Base-by-base conservation (phyloP, 2,113 vertebrate genomes). In the Scartelaos histophorus region DNA sequence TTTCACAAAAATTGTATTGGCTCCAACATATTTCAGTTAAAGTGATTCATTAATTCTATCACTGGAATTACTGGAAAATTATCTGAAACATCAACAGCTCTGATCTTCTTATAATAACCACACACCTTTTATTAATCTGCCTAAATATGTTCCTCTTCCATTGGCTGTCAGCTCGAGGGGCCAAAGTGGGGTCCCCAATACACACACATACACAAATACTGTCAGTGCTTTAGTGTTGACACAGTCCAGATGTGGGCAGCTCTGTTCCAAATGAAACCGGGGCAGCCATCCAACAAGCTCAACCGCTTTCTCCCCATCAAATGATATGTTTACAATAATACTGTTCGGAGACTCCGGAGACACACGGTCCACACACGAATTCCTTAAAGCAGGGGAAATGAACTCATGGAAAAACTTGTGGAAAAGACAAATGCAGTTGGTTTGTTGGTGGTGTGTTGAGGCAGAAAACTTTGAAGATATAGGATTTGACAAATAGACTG, bases 241-340 rank as follows among this genome's bases (percentile, higher is more conserved):
- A 94, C 84, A 93, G 88, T 92, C 91, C 94, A 94, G 94, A 94
- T 94, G 93, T 93, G 93, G 92, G 92, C 92, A 90, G 89, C 83
- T 90, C 88, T 90, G 82, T 87, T 93, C 90, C 84, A 92, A 93
- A 92, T 93, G 88, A 93, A 93, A 92, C 85, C 82, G 86, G 81
- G 92, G 90, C 91, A 90, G 89, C 71, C 85, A 46, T 92, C 92
- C 93, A 93, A 91, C 92, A 93, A 93, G 90, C 90, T 93, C 92
- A 92, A 92, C 87, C 88, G 84, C 56, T 58, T 84, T 93, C 92
- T 91, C 87, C 84, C 88, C 89, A 89, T 93, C 90, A 94, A 93
- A 93, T 93, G 86, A 92, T 90, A 92, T 93, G 90, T 94, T 94
- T 93, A 93, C 91, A 93, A 93, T 93, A 93, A 93, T 92, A 89